These are phyloP conservation scores for Rhinopomastus cyanomelas DNA, from an alignment of 2,113 vertebrate genomes.

Conservation along the genomic window DNA sequence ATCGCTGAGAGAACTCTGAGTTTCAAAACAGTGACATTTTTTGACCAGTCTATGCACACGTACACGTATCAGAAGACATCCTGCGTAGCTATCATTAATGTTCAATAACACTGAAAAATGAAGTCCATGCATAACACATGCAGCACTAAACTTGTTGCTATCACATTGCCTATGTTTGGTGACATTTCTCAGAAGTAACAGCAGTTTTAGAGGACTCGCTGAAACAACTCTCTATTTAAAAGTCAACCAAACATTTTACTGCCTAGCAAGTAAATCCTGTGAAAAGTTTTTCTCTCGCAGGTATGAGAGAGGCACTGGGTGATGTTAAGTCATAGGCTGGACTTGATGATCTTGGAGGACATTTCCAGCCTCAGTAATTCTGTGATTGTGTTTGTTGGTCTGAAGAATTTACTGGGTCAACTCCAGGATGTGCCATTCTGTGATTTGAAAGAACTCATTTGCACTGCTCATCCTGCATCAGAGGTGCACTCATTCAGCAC, in stretches of 20 bases:
- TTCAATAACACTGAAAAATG: neutral
- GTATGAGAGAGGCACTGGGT: no score
- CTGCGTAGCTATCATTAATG: neutral
- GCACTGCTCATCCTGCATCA: neutral
- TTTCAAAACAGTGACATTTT: neutral
- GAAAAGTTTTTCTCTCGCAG: neutral
- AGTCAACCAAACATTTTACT: neutral
- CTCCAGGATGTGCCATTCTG: neutral
- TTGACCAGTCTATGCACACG: neutral
- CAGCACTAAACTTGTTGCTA: accelerated
- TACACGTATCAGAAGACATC: neutral
- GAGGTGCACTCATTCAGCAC: neutral
- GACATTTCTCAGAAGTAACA: neutral
- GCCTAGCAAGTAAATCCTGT: neutral
- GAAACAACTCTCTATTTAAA: neutral
- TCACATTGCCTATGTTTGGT: neutral
- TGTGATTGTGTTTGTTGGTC: no score
- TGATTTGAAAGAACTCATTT: neutral
- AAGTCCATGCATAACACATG: neutral
- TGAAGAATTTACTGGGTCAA: neutral
- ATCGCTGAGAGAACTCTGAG: neutral
- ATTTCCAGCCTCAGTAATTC: no score
- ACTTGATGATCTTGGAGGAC: no score
- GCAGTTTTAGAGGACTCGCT: neutral
- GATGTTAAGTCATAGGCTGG: no score